Conservation (phyloP, 2,797 vertebrate genomes). For the Myotis myotis region DNA sequence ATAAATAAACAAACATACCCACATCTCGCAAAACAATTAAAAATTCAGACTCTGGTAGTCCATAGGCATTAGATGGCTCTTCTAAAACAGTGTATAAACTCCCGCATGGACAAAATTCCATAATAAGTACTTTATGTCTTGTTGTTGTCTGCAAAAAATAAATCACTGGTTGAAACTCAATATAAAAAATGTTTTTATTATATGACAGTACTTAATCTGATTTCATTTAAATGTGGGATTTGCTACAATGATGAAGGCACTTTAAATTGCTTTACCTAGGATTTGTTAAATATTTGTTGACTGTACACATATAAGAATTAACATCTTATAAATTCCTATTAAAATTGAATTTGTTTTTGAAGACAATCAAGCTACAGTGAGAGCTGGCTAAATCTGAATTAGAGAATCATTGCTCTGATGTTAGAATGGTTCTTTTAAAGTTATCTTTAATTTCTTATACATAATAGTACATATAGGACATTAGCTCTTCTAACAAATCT, state of each 20-base stretch:
- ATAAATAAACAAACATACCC: slow-evolving; percentile 86
- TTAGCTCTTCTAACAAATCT: background rate
- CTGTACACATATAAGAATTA: background rate
- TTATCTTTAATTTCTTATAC: background rate
- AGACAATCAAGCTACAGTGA: slow-evolving; percentile 9
- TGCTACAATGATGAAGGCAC: background rate
- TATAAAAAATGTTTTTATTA: background rate
- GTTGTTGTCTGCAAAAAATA: slow-evolving; percentile 89
- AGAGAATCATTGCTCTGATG: background rate
- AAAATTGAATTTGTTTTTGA: slow-evolving; percentile 1
- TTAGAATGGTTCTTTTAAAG: slow-evolving; percentile 1
- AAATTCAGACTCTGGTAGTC: slow-evolving; percentile 97
- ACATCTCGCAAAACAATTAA: slow-evolving; percentile 97
- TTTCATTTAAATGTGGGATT: slow-evolving; percentile 14
- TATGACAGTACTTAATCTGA: slow-evolving; percentile 22
- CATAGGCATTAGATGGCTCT: slow-evolving; percentile 96
- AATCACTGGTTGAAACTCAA: slow-evolving; percentile 19
- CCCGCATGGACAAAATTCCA: slow-evolving; percentile 98
- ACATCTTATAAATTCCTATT: slow-evolving; percentile 12
- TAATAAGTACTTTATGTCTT: slow-evolving; percentile 96
- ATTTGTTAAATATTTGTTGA: background rate
- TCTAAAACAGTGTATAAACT: slow-evolving; percentile 97
- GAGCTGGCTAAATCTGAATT: slow-evolving; percentile 15
- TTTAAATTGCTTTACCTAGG: background rate
- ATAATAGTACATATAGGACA: background rate